phyloP scores from a whole-genome alignment of 2,113 vertebrate species.

The Coryphaenoides rupestris region DNA sequence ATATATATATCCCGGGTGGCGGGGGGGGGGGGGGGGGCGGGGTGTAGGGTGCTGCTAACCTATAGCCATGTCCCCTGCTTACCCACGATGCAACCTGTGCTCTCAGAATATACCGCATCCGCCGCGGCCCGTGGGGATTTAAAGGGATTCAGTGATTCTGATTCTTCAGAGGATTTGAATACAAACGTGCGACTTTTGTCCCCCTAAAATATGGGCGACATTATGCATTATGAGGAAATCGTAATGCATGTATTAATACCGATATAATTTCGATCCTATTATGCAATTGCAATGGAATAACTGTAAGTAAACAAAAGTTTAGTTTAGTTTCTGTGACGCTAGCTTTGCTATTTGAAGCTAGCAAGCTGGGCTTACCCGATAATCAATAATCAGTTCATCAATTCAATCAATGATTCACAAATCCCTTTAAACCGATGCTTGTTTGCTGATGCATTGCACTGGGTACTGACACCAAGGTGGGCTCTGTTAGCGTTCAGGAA shows the following conservation, averaged over 20 bases:
- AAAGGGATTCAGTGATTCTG: conserved; percentile 43
- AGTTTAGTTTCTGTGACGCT: neutral
- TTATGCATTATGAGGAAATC: too few relatives aligned
- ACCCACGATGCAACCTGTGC: conserved; percentile 2
- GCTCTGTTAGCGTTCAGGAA: conserved; percentile 37
- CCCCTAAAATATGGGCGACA: neutral
- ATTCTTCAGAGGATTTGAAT: too few relatives aligned
- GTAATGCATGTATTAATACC: too few relatives aligned
- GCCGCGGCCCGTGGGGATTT: conserved; percentile 24
- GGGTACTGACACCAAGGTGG: conserved; percentile 7
- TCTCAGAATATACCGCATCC: neutral
- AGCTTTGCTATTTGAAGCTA: neutral
- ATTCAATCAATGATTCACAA: neutral
- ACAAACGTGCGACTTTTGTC: neutral
- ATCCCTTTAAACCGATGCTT: conserved; percentile 44
- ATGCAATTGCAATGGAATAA: too few relatives aligned
- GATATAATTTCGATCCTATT: too few relatives aligned
- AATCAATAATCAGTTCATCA: too few relatives aligned
- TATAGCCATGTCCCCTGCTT: neutral
- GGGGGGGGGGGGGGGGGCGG: too few relatives aligned
- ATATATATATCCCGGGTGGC: too few relatives aligned
- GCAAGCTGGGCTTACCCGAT: too few relatives aligned
- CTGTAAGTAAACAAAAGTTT: too few relatives aligned
- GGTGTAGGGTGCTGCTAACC: too few relatives aligned
- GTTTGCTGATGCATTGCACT: conserved; percentile 23